Evolutionary conservation across 1,140 invertebrate species (phyloP), one percentile per base, ranked within the genome.

Genomic region (Sycophila sp.): DNA sequence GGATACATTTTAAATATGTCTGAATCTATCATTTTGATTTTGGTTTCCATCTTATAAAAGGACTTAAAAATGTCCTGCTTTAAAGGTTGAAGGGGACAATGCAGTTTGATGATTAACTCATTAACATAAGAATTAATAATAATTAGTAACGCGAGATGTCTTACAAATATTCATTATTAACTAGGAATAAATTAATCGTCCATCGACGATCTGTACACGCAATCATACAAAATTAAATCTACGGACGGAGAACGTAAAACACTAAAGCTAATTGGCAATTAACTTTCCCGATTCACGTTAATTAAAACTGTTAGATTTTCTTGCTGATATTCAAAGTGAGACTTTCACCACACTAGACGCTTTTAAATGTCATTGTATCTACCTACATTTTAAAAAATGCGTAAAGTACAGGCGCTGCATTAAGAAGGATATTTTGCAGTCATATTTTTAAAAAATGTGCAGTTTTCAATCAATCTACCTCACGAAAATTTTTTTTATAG

Each of bases 201-300:
- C 42, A 49, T 62, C 45, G 65, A 73, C 59, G 42, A 73, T 77
- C 64, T 77, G 69, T 79, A 77, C 73, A 71, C 59, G 71, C 64
- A 74, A 76, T 73, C 45, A 75, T 80, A 79, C 71, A 83, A 85
- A 85, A 84, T 81, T 86, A 85, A 83, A 80, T 62, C 81, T 84
- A 85, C 82, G 83, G 83, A 85, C 83, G 84, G 83, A 85, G 79
- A 84, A 82, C 76, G 73, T 76, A 84, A 85, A 83, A 85, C 77
- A 58, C 64, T 79, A 78, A 77, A 65, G 53, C 67, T 76, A 79
- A 78, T 75, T 32, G 73, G 67, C 73, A 71, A 74, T 75, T 76
- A 45, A 55, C 17, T 53, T 13, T 45, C 40, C 24, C 10, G 34
- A 40, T 60, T 49, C 40, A 11, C 28, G 4, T 13, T 38, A 28